Conservation (phyloP, 2,797 vertebrate genomes). For the Lophius americanus region DNA sequence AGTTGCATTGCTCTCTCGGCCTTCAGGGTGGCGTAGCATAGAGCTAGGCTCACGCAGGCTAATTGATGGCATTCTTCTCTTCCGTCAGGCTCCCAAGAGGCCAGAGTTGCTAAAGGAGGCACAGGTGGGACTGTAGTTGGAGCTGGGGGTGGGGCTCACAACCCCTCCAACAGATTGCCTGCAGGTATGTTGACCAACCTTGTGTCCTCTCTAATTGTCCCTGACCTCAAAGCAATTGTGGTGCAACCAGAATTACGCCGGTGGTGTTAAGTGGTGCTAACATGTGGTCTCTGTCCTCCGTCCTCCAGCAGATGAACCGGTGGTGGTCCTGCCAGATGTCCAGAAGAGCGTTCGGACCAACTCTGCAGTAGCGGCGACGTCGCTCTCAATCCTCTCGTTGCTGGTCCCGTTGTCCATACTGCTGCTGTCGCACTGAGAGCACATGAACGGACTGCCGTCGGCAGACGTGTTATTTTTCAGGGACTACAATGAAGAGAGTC, state of each 20-base stretch:
- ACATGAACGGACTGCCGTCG: constrained; percentile 56
- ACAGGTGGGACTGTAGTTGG: constrained; percentile 54
- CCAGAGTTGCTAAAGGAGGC: constrained; percentile 76
- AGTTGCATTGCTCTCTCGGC: constrained; percentile 59
- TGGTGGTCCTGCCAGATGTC: constrained; percentile 78
- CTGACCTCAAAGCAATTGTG: constrained; percentile 20
- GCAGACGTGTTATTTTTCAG: constrained; percentile 51
- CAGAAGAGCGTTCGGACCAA: constrained; percentile 84
- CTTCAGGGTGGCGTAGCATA: not conserved
- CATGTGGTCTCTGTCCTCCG: constrained; percentile 37
- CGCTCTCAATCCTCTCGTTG: constrained; percentile 72
- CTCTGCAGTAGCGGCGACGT: constrained; percentile 66
- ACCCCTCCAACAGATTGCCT: constrained; percentile 82
- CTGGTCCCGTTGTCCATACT: constrained; percentile 78
- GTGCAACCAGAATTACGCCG: constrained; percentile 6
- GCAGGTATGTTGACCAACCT: constrained; percentile 72
- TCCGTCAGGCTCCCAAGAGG: constrained; percentile 80
- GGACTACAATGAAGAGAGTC: constrained; percentile 76
- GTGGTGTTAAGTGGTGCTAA: constrained; percentile 37
- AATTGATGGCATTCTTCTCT: constrained; percentile 30
- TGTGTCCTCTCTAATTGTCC: constrained; percentile 44
- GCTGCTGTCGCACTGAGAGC: constrained; percentile 75
- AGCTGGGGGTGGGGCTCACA: constrained; percentile 75
- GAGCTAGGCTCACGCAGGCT: constrained; percentile 3
- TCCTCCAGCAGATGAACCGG: constrained; percentile 85